Base-by-base conservation (phyloP, 2,797 vertebrate species). In the Varecia variegata region DNA sequence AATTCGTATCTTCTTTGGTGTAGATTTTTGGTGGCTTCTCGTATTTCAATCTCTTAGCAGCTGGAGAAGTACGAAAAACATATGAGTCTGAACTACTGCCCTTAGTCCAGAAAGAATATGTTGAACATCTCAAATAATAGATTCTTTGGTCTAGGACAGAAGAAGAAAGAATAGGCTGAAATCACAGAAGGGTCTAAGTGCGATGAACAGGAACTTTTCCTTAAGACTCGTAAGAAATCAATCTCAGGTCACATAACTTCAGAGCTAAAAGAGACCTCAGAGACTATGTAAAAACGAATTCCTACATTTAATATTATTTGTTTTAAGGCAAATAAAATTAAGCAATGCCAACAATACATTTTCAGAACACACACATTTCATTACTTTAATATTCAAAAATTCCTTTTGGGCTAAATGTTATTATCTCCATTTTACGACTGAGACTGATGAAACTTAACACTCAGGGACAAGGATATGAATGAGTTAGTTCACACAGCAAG, bases 181-280 rank as follows among this genome's bases (percentile, higher is more conserved):
- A 71, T 95, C 74, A 38, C 56, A 40, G 90, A 79, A 68, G n/a
- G 52, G 58, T 60, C 74, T 83, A 68, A 92, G 62, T 65, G 58
- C 90, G 88, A 97, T 73, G 84, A 96, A 71, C 70, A 92, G 82
- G 85, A 93, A 76, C 84, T 83, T 94, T 65, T 95, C 77, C 84
- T 96, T 89, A 90, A 96, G 81, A 88, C 88, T 97, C 95, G 11
- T 95, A 43, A 87, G 89, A 97, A 96, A 83, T 77, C 71, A 79
- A 84, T 81, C 89, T 94, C 89, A 18, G 76, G 92, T 80, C 83
- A 45, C 45, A 43, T 38, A 93, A 70, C 86, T 96, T 68, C 32
- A 73, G 35, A 92, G 65, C 62, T 27, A 11, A 97, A 83, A 80
- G 79, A 93, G 58, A 93, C 84, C 67, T 94, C 79, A 54, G 94